phyloP scores from a whole-genome alignment of 2,888 invertebrate species.

The Conops quadrifasciatus region DNA sequence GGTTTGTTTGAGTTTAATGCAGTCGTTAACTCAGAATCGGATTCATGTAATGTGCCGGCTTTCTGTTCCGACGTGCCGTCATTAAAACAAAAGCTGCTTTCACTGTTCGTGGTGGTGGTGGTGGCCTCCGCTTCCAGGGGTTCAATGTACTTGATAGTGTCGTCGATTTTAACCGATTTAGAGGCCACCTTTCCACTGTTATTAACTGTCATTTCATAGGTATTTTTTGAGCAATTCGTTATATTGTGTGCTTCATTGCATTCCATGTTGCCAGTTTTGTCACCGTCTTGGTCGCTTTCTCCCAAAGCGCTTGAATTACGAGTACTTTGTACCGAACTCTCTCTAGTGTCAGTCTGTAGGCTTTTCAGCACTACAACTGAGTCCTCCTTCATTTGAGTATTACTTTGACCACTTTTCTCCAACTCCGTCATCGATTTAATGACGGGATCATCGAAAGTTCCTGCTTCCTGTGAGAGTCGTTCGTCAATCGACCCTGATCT shows the following conservation, averaged over 20 bases:
- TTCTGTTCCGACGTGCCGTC: conserved; percentile 56
- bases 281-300: conserved; percentile 17
- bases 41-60: conserved; percentile 60
- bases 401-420: too few species aligned
- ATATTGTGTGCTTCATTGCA: conserved; percentile 33
- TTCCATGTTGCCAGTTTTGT: not conserved
- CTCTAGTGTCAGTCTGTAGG: conserved; percentile 50
- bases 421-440: conserved; percentile 50
- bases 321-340: conserved; percentile 49
- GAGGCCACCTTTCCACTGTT: conserved; percentile 45
- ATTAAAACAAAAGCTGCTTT: conserved; percentile 46
- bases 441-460: conserved; percentile 50
- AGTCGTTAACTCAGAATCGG: conserved; percentile 57
- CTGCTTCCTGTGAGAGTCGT: conserved; percentile 32
- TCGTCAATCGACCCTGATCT: conserved; percentile 34
- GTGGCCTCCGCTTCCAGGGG: conserved; percentile 38
- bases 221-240: conserved; percentile 47
- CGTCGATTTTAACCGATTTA: conserved; percentile 53
- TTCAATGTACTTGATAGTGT: conserved; percentile 44
- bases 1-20: conserved; percentile 10
- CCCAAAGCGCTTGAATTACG: conserved; percentile 53
- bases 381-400: conserved; percentile 53
- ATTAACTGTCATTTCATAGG: conserved; percentile 52
- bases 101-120: conserved; percentile 36
- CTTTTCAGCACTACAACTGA: conserved; percentile 52